Percentiles rank a stretch among this genome's conserved stretches.
Conservation (phyloP, 2,113 vertebrate genomes). For the Dinomys branickii region DNA sequence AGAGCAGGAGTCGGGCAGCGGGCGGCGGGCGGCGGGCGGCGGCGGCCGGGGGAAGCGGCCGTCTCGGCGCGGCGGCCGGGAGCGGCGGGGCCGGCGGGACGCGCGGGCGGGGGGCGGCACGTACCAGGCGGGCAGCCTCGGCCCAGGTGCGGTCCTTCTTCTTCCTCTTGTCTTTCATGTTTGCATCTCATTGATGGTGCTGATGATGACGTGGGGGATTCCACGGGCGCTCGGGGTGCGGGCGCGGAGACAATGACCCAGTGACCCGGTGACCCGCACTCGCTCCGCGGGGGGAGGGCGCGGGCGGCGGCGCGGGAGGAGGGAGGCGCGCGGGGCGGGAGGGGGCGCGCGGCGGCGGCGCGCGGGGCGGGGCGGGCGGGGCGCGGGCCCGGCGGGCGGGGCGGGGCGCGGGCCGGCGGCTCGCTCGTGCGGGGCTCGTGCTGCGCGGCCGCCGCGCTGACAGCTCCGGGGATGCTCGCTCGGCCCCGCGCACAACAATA, state of each 20-base stretch:
- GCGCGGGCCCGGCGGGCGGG: too few species aligned
- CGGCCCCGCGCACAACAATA: constrained; percentile 79
- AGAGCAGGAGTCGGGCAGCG: constrained; percentile 75
- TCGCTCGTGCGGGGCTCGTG: constrained; percentile 71
- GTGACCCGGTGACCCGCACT: constrained; percentile 83
- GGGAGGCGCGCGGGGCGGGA: constrained; percentile 65
- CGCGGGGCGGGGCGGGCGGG: constrained; percentile 47
- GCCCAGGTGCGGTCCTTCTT: constrained; percentile 93
- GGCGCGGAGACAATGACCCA: constrained; percentile 83
- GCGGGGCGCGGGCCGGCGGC: constrained; percentile 52
- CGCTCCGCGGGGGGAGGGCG: constrained; percentile 77
- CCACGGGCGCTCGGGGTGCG: constrained; percentile 78
- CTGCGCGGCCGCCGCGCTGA: constrained; percentile 76
- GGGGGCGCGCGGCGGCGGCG: constrained; percentile 65
- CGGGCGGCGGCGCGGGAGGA: constrained; percentile 63
- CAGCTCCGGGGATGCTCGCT: constrained; percentile 80
- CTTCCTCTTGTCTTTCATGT: constrained; percentile 93
- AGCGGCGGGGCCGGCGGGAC: constrained; percentile 58
- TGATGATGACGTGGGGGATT: constrained; percentile 80
- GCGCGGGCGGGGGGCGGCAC: constrained; percentile 79
- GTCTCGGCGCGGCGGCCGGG: constrained; percentile 68
- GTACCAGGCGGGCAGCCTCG: constrained; percentile 92
- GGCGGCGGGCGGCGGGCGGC: constrained; percentile 71
- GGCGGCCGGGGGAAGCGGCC: constrained; percentile 62
- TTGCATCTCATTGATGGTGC: constrained; percentile 89